Conservation (phyloP, 2,888 invertebrate species). For the Cacoxenus indagator region DNA sequence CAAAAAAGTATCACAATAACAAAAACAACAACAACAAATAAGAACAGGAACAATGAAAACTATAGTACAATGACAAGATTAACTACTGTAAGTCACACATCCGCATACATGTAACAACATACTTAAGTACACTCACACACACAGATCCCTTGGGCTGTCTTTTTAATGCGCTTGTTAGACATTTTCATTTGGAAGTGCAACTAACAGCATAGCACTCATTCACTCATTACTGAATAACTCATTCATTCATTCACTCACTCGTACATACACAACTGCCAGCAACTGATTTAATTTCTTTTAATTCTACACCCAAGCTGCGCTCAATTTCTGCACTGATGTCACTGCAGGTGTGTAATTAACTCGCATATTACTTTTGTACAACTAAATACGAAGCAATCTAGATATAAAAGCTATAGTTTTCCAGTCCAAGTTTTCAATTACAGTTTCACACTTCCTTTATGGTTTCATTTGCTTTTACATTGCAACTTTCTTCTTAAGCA, state of each 20-base stretch:
- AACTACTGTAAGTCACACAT: background rate
- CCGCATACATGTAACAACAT: background rate
- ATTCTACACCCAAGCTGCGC: background rate
- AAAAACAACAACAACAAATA: background rate
- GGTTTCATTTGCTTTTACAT: background rate
- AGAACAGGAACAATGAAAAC: background rate
- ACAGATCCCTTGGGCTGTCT: background rate
- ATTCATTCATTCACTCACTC: background rate
- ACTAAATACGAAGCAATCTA: constrained; percentile 1
- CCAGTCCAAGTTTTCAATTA: background rate
- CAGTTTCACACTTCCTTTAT: too few relatives aligned
- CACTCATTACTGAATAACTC: background rate
- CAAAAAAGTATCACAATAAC: background rate
- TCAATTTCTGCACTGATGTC: background rate
- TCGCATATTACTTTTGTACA: constrained; percentile 3
- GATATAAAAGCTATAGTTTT: background rate
- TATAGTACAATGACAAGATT: background rate
- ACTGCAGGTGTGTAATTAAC: background rate
- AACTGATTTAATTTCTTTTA: background rate
- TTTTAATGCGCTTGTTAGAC: constrained; percentile 13
- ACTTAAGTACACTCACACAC: background rate
- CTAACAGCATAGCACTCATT: background rate
- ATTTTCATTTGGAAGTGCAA: constrained; percentile 4
- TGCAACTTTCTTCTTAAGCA: too few relatives aligned
- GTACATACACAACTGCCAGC: background rate